Conservation (phyloP, 2,888 invertebrate genomes). For the Drosophila cognata region DNA sequence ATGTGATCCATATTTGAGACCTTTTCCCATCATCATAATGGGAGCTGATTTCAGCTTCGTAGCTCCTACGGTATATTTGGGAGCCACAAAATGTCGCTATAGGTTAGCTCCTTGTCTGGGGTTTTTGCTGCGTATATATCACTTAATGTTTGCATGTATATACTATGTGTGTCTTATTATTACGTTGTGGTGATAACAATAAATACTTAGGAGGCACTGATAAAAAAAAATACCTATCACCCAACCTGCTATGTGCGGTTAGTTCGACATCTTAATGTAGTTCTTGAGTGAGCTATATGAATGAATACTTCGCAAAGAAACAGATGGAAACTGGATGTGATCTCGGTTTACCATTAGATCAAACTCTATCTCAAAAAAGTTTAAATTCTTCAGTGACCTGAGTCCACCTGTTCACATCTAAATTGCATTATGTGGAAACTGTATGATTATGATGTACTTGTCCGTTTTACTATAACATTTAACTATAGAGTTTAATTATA, state of each 20-base stretch:
- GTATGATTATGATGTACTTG: not conserved
- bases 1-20: not conserved
- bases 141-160: not conserved
- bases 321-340: not conserved
- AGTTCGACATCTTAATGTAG: not conserved
- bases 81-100: not conserved
- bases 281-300: not conserved
- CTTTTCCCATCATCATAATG: not conserved
- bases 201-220: not conserved
- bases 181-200: not conserved
- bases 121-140: not conserved
- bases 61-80: too few species aligned
- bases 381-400: not conserved
- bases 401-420: not conserved
- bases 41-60: not conserved
- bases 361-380: not conserved
- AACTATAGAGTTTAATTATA: not conserved
- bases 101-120: not conserved
- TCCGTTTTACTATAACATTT: not conserved
- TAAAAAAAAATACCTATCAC: not conserved
- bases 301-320: not conserved
- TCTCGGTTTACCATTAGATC: not conserved
- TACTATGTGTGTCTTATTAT: not conserved
- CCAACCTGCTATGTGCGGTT: not conserved
- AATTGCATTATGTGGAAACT: not conserved